phyloP scores from a whole-genome alignment of 2,113 vertebrate genomes.

The Notiomystis cincta region DNA sequence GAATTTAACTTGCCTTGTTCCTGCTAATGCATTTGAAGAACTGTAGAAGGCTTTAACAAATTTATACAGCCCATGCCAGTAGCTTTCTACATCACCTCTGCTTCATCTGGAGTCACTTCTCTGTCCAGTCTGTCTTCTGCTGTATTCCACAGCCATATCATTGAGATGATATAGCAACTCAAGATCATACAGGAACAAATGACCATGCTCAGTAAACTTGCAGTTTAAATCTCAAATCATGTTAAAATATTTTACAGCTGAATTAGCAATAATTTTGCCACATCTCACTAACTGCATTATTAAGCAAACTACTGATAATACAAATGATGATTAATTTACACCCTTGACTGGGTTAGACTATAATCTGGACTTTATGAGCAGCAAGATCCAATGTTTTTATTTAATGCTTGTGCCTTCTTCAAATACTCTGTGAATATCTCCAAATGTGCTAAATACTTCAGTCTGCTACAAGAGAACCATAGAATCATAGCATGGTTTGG shows the following conservation, averaged over 20 bases:
- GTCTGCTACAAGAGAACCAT: slow-evolving; percentile 46
- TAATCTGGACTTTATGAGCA: slow-evolving; percentile 76
- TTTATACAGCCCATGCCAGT: slow-evolving; percentile 80
- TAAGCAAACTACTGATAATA: neutral
- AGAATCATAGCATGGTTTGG: neutral
- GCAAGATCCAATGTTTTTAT: slow-evolving; percentile 80
- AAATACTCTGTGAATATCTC: slow-evolving; percentile 80
- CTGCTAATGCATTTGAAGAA: slow-evolving; percentile 74
- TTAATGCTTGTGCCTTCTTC: slow-evolving; percentile 80
- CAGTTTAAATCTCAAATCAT: neutral
- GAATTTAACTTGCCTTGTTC: slow-evolving; percentile 71
- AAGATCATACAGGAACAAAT: neutral
- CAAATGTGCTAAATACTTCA: slow-evolving; percentile 77
- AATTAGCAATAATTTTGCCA: neutral
- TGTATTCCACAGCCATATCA: slow-evolving; percentile 78
- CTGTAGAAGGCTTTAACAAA: slow-evolving; percentile 78
- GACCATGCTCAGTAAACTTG: neutral
- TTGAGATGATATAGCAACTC: neutral
- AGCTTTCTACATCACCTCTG: slow-evolving; percentile 80
- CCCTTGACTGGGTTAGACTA: neutral
- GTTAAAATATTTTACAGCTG: neutral
- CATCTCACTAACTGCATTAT: neutral
- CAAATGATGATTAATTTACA: neutral
- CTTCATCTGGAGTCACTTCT: slow-evolving; percentile 82
- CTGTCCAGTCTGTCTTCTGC: slow-evolving; percentile 73